These are phyloP conservation scores for Lathamus discolor DNA, from an alignment of 2,113 vertebrate genomes.

Conservation along the genomic window DNA sequence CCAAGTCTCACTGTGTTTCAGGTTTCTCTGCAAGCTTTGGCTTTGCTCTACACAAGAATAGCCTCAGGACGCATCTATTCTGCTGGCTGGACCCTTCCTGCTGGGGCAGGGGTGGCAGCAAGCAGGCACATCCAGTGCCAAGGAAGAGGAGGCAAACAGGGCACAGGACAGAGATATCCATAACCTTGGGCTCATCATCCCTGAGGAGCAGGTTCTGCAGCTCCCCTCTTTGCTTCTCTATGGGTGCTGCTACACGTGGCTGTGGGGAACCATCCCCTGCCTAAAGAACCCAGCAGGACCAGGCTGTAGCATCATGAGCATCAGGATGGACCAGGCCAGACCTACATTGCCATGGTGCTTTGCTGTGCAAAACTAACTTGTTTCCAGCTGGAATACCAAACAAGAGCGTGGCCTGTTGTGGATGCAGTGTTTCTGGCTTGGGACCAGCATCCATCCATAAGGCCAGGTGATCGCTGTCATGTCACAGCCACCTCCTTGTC, in stretches of 20 bases:
- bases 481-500: not conserved
- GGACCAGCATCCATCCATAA: not conserved
- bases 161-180: not conserved
- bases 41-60: not conserved
- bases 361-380: not conserved
- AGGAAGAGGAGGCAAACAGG: not conserved
- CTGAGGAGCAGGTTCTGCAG: not conserved
- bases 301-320: not conserved
- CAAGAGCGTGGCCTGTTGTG: not conserved
- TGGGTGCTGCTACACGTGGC: no score
- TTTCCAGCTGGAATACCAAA: not conserved
- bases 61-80: not conserved
- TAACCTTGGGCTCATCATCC: not conserved
- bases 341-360: no score
- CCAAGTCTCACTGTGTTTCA: slow-evolving; percentile 38
- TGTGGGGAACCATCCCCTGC: not conserved
- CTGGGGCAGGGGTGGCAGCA: not conserved
- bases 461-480: not conserved
- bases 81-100: not conserved
- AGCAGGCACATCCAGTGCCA: not conserved
- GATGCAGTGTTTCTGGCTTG: not conserved
- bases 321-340: not conserved
- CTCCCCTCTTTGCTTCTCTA: not conserved
- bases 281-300: not conserved
- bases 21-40: slow-evolving; percentile 5